Percentiles rank a stretch among this genome's conserved stretches.
Conservation (phyloP, 2,113 vertebrate genomes). For the Cichladusa arquata region DNA sequence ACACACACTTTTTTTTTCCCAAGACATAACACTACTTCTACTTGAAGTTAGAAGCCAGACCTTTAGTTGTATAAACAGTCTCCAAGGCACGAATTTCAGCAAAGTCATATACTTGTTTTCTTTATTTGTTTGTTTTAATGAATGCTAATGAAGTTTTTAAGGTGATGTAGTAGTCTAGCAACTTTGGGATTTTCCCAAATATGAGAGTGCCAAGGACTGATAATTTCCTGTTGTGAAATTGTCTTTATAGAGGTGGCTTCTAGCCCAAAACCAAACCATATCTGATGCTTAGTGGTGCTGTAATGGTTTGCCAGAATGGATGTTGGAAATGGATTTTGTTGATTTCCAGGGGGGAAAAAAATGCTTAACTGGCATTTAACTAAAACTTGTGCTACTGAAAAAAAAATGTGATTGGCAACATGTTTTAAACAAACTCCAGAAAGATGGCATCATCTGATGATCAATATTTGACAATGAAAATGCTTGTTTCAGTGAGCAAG, state of each 20-base stretch:
- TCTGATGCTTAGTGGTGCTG: neutral
- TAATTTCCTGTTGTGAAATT: neutral
- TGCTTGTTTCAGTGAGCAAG: neutral
- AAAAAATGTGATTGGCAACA: neutral
- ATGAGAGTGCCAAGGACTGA: neutral
- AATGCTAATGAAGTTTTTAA: neutral
- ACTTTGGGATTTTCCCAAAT: neutral
- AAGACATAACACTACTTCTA: neutral
- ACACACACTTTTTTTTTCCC: too few relatives aligned
- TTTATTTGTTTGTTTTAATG: neutral
- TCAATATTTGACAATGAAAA: conserved; percentile 11
- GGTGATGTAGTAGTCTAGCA: neutral
- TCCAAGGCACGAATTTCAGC: neutral
- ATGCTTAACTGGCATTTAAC: neutral
- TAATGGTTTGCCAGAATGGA: neutral
- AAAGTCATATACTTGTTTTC: neutral
- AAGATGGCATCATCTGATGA: neutral
- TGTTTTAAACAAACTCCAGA: neutral
- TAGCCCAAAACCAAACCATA: neutral
- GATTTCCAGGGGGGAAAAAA: neutral
- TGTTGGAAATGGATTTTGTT: neutral
- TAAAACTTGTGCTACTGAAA: neutral
- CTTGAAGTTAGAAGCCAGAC: neutral
- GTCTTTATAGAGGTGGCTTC: neutral
- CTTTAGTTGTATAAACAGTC: neutral